Evolutionary conservation across 2,113 vertebrate genomes (phyloP).

Genomic region (Neomonachus schauinslandi): DNA sequence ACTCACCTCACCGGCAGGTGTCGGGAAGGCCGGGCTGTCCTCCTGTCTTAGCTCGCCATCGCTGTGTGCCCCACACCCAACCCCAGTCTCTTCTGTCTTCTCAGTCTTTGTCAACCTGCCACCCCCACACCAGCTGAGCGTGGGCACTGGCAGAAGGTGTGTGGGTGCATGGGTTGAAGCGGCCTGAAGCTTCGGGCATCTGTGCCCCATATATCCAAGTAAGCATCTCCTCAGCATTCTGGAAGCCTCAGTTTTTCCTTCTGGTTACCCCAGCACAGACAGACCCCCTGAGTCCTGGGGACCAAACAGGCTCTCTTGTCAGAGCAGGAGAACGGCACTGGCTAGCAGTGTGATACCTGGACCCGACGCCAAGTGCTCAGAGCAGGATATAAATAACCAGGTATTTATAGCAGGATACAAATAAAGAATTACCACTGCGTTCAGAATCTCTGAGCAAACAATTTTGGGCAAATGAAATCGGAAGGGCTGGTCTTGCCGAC

Average conservation of each 20-base stretch:
- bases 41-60: not conserved
- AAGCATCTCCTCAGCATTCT: not conserved
- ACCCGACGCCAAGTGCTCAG: not conserved
- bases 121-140: not conserved
- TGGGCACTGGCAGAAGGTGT: not conserved
- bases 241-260: not conserved
- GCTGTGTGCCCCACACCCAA: not conserved
- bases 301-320: not conserved
- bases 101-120: not conserved
- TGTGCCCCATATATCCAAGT: not conserved
- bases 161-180: not conserved
- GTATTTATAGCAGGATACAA: not conserved
- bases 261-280: not conserved
- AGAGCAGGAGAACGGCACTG: not conserved
- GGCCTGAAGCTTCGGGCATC: not conserved
- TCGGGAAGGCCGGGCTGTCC: not conserved
- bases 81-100: not conserved
- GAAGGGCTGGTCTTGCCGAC: not conserved
- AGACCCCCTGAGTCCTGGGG: not conserved
- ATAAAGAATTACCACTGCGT: not conserved
- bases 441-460: not conserved
- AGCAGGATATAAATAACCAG: not conserved
- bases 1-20: not conserved
- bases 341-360: fast-evolving
- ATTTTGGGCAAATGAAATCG: not conserved